Evolutionary conservation across 2,888 invertebrate genomes (phyloP).

Genomic region (Caenorhabditis doughertyi): DNA sequence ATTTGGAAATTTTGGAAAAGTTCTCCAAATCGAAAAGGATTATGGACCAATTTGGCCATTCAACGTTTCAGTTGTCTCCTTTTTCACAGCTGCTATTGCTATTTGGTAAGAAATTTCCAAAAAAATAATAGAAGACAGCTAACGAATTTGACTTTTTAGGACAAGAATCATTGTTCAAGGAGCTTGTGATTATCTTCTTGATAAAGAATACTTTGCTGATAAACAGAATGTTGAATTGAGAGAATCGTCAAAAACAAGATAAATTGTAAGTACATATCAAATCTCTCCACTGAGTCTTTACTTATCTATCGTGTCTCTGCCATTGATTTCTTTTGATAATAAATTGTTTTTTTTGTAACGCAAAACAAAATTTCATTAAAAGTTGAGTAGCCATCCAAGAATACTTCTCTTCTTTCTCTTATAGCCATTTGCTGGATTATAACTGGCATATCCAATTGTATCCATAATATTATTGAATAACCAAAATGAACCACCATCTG

Average conservation of each 20-base stretch:
- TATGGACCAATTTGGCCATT: slow-evolving; percentile 83
- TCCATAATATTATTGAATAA: slow-evolving; percentile 39
- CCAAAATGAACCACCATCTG: slow-evolving; percentile 50
- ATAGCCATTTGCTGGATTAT: slow-evolving; percentile 48
- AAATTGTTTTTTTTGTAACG: neutral
- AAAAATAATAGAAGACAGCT: neutral
- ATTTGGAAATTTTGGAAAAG: slow-evolving; percentile 70
- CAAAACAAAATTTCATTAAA: slow-evolving; percentile 6
- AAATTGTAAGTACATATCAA: neutral
- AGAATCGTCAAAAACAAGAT: slow-evolving; percentile 53
- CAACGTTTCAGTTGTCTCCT: slow-evolving; percentile 79
- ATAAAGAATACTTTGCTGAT: slow-evolving; percentile 77
- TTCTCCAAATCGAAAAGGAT: slow-evolving; percentile 75
- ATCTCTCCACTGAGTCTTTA: neutral
- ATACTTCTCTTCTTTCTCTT: slow-evolving; percentile 55
- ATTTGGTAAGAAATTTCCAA: slow-evolving; percentile 74
- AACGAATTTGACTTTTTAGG: slow-evolving; percentile 55
- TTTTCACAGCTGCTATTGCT: slow-evolving; percentile 80
- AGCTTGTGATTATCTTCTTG: slow-evolving; percentile 79
- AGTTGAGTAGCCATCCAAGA: slow-evolving; percentile 39
- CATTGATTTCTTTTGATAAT: neutral
- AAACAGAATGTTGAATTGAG: slow-evolving; percentile 61
- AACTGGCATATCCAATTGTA: slow-evolving; percentile 21
- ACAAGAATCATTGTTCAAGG: slow-evolving; percentile 77
- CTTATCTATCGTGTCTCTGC: slow-evolving; percentile 7